phyloP scores from a whole-genome alignment of 2,797 vertebrate species.

The Catostomus latipinnis region DNA sequence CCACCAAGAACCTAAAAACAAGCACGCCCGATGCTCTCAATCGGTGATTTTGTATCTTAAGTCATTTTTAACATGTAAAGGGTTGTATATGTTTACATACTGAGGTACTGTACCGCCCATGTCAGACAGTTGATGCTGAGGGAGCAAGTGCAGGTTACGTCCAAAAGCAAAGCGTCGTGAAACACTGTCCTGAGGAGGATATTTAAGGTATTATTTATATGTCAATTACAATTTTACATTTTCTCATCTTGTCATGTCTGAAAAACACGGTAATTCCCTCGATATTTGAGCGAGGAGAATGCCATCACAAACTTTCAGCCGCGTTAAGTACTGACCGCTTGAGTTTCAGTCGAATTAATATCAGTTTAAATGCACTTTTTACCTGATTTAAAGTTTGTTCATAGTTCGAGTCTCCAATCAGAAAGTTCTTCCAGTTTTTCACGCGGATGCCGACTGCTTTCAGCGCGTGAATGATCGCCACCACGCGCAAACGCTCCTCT shows the following conservation, averaged over 20 bases:
- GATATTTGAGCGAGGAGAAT: too few species aligned
- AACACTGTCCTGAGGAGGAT: constrained; percentile 43
- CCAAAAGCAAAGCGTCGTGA: constrained; percentile 56
- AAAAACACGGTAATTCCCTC: too few species aligned
- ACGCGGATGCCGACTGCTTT: constrained; percentile 63
- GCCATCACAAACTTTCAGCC: background rate
- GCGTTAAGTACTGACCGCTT: too few species aligned
- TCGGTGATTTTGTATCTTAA: background rate
- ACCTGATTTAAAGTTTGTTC: constrained; percentile 47
- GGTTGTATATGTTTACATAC: constrained; percentile 46
- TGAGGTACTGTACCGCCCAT: constrained; percentile 59
- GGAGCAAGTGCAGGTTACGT: constrained; percentile 58
- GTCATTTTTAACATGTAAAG: background rate
- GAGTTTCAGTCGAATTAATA: background rate
- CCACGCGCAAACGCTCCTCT: constrained; percentile 61
- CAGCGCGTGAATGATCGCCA: constrained; percentile 61
- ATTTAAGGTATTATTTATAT: background rate
- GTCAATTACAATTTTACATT: too few species aligned
- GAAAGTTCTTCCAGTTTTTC: constrained; percentile 66
- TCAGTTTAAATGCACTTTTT: background rate
- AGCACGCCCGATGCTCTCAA: background rate
- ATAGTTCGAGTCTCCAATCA: constrained; percentile 41
- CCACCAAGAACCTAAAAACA: constrained; percentile 69
- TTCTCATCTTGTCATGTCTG: too few species aligned
- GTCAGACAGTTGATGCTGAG: constrained; percentile 53